These are phyloP conservation scores for Myotis findleyi DNA, from an alignment of 2,797 vertebrate species.

Conservation along the genomic window DNA sequence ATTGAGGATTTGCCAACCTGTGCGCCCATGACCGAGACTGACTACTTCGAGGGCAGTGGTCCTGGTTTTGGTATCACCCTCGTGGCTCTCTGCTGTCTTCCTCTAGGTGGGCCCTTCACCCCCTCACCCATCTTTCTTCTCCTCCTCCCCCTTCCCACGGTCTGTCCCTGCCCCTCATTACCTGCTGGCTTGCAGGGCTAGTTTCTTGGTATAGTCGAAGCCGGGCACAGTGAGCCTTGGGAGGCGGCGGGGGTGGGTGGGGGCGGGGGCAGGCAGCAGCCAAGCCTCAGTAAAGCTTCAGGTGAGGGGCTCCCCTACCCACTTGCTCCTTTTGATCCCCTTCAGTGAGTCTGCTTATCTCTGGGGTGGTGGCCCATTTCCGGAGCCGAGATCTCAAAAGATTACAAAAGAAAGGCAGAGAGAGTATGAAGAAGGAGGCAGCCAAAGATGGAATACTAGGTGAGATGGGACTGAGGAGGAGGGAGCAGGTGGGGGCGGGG, in stretches of 20 bases:
- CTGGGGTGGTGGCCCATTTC: constrained; percentile 90
- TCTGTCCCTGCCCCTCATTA: background rate
- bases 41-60: constrained; percentile 94
- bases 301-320: background rate
- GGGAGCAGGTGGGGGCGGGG: background rate
- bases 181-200: background rate
- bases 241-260: background rate
- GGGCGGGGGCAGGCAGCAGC: background rate
- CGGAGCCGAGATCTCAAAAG: constrained; percentile 91
- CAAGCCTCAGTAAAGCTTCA: background rate
- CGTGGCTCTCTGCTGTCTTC: constrained; percentile 91
- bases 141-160: background rate
- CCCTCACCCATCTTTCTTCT: background rate
- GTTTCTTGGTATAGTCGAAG: background rate
- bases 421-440: constrained; percentile 80
- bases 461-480: constrained; percentile 76
- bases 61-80: constrained; percentile 92
- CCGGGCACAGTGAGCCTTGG: background rate
- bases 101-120: constrained; percentile 89
- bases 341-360: constrained; percentile 92
- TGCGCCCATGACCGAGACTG: constrained; percentile 86
- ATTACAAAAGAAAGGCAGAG: constrained; percentile 89
- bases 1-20: constrained; percentile 89
- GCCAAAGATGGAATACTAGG: constrained; percentile 86
- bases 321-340: background rate